phyloP scores from a whole-genome alignment of 37 sponge, comb jelly and placozoan genomes.

The Eunapius fragilis region DNA sequence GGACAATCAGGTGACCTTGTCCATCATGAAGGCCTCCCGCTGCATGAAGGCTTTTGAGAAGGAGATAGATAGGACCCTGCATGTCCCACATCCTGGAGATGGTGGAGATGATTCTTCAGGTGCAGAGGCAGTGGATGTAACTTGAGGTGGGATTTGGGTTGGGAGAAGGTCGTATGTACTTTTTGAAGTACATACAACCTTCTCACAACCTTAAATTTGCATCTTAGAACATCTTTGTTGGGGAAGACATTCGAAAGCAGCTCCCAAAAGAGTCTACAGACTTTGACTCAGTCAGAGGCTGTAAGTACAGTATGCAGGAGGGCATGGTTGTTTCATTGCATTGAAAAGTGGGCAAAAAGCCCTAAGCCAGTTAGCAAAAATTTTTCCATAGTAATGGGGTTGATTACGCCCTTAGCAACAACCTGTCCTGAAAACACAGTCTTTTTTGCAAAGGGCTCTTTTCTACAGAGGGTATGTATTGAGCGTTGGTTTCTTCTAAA shows the following conservation, averaged over 20 bases:
- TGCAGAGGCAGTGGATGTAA: slow-evolving; percentile 99
- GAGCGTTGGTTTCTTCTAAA: too few relatives aligned
- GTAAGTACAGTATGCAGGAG: too few relatives aligned
- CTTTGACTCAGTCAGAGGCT: slow-evolving; percentile 90
- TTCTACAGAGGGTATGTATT: too few relatives aligned
- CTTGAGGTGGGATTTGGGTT: slow-evolving; percentile 78
- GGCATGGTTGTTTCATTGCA: background rate
- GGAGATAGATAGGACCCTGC: slow-evolving; percentile 97
- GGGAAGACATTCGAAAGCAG: slow-evolving; percentile 98
- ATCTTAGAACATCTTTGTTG: slow-evolving; percentile 92
- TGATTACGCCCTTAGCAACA: too few relatives aligned
- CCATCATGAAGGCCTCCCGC: slow-evolving; percentile 98
- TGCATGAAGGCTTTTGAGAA: slow-evolving; percentile 94
- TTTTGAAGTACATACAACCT: background rate
- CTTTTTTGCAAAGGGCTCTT: too few relatives aligned
- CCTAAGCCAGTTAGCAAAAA: too few relatives aligned
- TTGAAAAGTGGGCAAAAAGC: background rate
- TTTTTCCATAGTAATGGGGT: too few relatives aligned
- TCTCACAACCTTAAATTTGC: background rate
- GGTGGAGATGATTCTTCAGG: slow-evolving; percentile 94
- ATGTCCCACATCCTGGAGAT: slow-evolving; percentile 97
- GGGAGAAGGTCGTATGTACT: background rate
- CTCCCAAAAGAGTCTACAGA: slow-evolving; percentile 91
- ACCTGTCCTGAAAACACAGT: too few relatives aligned
- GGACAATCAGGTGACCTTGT: slow-evolving; percentile 98